Conservation (phyloP, 2,888 invertebrate genomes). For the Spicauda simplicius region DNA sequence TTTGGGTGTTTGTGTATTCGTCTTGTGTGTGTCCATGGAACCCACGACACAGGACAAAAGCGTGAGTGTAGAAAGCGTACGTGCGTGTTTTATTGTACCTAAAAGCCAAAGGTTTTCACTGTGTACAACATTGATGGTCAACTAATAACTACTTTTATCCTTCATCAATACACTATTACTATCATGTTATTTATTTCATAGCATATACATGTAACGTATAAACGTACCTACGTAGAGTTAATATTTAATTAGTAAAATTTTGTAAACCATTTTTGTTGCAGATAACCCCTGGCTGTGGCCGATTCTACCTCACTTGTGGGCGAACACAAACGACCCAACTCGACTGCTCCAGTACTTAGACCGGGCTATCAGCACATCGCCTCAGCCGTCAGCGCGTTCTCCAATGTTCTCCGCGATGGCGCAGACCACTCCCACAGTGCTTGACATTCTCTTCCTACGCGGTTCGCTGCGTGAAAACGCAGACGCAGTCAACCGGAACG, state of each 20-base stretch:
- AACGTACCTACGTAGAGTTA: background rate
- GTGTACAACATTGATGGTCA: too few species aligned
- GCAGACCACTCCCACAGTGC: slow-evolving; percentile 88
- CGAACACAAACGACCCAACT: slow-evolving; percentile 78
- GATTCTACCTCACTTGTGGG: slow-evolving; percentile 87
- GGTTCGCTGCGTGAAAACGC: slow-evolving; percentile 87
- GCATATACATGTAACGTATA: too few species aligned
- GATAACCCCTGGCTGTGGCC: slow-evolving; percentile 87
- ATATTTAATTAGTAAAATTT: too few species aligned
- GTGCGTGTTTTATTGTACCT: too few species aligned
- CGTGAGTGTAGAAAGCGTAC: too few species aligned
- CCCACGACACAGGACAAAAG: too few species aligned
- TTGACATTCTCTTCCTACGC: slow-evolving; percentile 85
- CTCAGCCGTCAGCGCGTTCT: slow-evolving; percentile 68
- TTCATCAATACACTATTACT: too few species aligned
- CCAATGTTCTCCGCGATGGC: slow-evolving; percentile 89
- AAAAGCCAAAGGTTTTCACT: too few species aligned
- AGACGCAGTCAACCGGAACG: slow-evolving; percentile 87
- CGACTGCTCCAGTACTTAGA: slow-evolving; percentile 73
- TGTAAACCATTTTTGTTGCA: slow-evolving; percentile 56
- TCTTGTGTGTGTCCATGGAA: too few species aligned
- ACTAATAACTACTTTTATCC: too few species aligned
- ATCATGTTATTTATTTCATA: too few species aligned
- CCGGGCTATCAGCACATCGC: slow-evolving; percentile 67
- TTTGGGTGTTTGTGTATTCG: too few species aligned